Base-by-base conservation (phyloP, 2,797 vertebrate genomes). In the Acestrorhynchus altus region DNA sequence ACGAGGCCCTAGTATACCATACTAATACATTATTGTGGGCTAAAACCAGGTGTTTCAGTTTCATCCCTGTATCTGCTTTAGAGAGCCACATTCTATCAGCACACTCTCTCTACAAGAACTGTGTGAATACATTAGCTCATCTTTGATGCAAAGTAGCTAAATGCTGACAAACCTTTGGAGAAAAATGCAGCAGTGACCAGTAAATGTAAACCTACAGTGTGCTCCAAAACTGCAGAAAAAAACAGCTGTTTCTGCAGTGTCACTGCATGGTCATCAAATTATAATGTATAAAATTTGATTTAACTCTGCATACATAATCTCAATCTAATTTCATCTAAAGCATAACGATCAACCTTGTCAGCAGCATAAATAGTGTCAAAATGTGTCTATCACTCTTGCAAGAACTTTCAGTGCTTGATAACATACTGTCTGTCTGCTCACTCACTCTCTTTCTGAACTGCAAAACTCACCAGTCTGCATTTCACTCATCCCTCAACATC, bases 271-370 rank as follows among this genome's bases (percentile, higher is more conserved):
- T 35, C 31, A 35, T 35, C 31, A 35, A 64, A 64, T 31, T 28
- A 31, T 16, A 31, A 18, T 31, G 26, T 42, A 5, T 18, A 60
- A 60, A 8, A 35, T 39, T 12, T 4, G 31, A 70, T 69, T 52
- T 70, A 47, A 64, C 39, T 69, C 8, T 70, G 72, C 4, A 52
- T 57, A 57, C 40, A 64, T 69, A 24, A 74, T 26, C 56, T 69
- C 46, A 40, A 57, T 75, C 40, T 46, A 39, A 70, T 63, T 74
- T 54, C 61, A 24, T 24, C 35, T 47, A 12, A 13, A n/a, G 44
- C 26, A 44, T 54, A 42, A 74, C 51, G 1, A 44, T 42, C 42
- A 44, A 11, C 35, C 8, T 24, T 31, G 39, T 64, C 57, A 80
- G 65, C 72, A 46, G 60, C 24, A 54, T 54, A 61, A 47, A 52